Evolutionary conservation across 1,140 invertebrate genomes (phyloP), one percentile per base, ranked within the genome.

Genomic region (Aethina tumida): DNA sequence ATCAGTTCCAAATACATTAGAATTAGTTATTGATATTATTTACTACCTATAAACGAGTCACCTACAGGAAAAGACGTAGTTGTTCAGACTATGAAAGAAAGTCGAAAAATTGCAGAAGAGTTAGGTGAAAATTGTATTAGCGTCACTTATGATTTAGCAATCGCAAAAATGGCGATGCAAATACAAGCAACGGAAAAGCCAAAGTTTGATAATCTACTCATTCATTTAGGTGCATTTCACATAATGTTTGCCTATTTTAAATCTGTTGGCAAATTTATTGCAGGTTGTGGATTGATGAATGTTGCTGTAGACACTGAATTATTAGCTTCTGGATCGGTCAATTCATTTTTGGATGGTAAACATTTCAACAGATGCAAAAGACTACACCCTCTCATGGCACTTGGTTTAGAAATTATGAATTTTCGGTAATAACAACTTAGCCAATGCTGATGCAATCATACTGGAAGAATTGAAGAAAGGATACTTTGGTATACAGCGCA

Each of bases 141-240:
- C 19, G 56, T 60, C 2, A 56, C 50, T 14, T 62, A 62, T 52
- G 59, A 63, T 47, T 52, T 64, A 35, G 53, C 49, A 17, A 61
- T 59, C 24, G 60, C 59, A n/a, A 61, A 61, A 49, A 30, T 55
- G 5, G 61, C 55, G 16, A 28, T 55, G 26, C 44, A 56, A 47
- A 58, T 64, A 40, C 58, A 65, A 49, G 43, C 40, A 10, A 49
- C 42, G 31, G 52, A 62, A 45, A 33, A 27, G 8, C 47, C 50
- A 2, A 27, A 17, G 35, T 62, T 47, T 45, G 43, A 59, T 36
- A 55, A 59, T 38, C 18, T 50, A 34, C 63, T 63, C 39, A 63
- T 64, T 29, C 53, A 57, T 21, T 32, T 60, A n/a, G 60, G 59
- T 21, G 29, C 46, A n/a, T 63, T 63, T 27, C 61, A 64, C 38